These are phyloP conservation scores for Eurytemora carolleeae DNA, from an alignment of 1,140 invertebrate genomes.

Conservation along the genomic window DNA sequence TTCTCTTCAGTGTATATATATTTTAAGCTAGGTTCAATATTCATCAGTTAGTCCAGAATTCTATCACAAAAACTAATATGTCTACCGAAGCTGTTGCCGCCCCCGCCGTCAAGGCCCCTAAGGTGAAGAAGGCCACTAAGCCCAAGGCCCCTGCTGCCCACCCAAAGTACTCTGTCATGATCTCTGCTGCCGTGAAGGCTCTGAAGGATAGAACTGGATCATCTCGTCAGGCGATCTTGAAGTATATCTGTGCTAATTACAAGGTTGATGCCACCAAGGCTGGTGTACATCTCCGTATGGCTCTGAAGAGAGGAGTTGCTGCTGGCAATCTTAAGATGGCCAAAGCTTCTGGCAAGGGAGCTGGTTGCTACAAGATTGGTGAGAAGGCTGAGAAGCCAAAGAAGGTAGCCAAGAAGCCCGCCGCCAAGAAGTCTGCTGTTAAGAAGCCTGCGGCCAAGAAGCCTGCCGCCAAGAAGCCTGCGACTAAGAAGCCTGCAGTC, in stretches of 20 bases:
- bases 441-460: constrained; percentile 21
- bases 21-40: too few species aligned
- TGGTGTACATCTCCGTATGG: too few species aligned
- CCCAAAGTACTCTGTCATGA: constrained; percentile 22
- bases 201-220: constrained; percentile 23
- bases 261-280: constrained; percentile 20
- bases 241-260: constrained; percentile 23
- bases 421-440: too few species aligned
- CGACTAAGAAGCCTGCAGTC: constrained; percentile 3
- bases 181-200: constrained; percentile 20
- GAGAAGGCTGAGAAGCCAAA: constrained; percentile 14
- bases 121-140: too few species aligned
- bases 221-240: constrained; percentile 22
- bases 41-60: too few species aligned
- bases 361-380: constrained; percentile 20
- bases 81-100: too few species aligned
- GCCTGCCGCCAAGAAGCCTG: constrained; percentile 10
- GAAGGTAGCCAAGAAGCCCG: constrained; percentile 16
- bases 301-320: constrained; percentile 20
- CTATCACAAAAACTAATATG: too few species aligned
- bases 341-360: constrained; percentile 21
- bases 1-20: too few species aligned
- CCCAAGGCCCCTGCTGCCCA: constrained; percentile 19
- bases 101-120: too few species aligned
- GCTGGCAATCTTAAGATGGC: constrained; percentile 20